Evolutionary conservation across 2,113 vertebrate species (phyloP).

Genomic region (Phaethornis superciliosus): DNA sequence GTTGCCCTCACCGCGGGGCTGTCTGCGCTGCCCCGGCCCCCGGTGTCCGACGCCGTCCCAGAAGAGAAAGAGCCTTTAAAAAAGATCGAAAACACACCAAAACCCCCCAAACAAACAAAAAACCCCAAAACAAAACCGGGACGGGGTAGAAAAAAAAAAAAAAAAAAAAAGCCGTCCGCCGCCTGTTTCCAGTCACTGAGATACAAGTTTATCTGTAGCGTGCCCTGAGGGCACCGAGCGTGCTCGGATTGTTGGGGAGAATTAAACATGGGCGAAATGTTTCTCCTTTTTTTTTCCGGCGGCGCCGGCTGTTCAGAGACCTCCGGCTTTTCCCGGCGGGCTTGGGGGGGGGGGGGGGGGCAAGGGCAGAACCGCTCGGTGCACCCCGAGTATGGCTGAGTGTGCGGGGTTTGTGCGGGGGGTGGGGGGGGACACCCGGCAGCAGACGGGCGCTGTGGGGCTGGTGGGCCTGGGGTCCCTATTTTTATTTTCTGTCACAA

Average conservation of each 20-base stretch:
- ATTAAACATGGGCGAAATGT: slow-evolving; percentile 78
- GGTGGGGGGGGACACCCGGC: neutral
- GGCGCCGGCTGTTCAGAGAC: slow-evolving; percentile 63
- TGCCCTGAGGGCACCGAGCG: slow-evolving; percentile 75
- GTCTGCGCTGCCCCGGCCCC: neutral
- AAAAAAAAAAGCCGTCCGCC: slow-evolving; percentile 11
- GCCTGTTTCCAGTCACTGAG: slow-evolving; percentile 79
- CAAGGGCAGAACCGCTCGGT: neutral
- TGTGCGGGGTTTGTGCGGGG: neutral
- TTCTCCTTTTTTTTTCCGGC: slow-evolving; percentile 71
- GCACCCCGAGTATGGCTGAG: neutral
- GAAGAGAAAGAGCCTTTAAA: slow-evolving; percentile 6
- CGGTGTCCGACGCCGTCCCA: neutral
- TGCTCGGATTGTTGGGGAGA: slow-evolving; percentile 75
- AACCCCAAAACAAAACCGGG: neutral
- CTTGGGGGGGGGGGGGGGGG: neutral
- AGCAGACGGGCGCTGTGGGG: neutral
- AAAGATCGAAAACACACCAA: too few species aligned
- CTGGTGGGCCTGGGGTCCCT: neutral
- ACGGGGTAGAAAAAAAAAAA: neutral
- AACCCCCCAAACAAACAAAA: too few species aligned
- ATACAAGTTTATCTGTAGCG: slow-evolving; percentile 78
- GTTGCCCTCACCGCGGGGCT: too few species aligned
- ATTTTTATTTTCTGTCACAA: neutral
- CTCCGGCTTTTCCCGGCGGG: slow-evolving; percentile 8